Conservation (phyloP, 2,888 invertebrate species). For the Autographa gamma region DNA sequence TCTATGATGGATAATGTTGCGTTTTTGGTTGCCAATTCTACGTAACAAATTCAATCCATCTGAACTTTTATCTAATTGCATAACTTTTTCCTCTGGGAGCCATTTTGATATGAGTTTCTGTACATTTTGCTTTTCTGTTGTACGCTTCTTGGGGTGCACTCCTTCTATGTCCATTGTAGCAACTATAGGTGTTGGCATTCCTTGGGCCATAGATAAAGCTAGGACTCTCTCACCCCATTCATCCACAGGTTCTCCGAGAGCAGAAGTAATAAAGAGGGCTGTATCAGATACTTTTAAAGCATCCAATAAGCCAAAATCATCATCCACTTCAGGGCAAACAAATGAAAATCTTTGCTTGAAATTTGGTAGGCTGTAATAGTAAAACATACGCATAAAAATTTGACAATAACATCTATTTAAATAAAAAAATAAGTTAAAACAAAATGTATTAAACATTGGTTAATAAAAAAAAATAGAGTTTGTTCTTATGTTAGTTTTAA, state of each 20-base stretch:
- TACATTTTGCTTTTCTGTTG: constrained; percentile 91
- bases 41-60: constrained; percentile 92
- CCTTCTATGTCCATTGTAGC: constrained; percentile 93
- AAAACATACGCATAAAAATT: background rate
- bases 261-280: constrained; percentile 93
- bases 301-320: constrained; percentile 93
- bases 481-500: too few species aligned
- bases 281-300: constrained; percentile 96
- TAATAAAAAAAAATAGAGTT: too few species aligned
- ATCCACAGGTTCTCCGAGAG: constrained; percentile 92
- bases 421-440: too few species aligned
- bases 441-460: too few species aligned
- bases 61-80: constrained; percentile 92
- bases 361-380: constrained; percentile 91
- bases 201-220: constrained; percentile 94
- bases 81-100: constrained; percentile 95
- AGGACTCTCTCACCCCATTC: constrained; percentile 94
- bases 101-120: constrained; percentile 91
- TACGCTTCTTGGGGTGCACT: constrained; percentile 92
- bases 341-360: constrained; percentile 97
- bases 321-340: constrained; percentile 92
- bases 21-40: constrained; percentile 95
- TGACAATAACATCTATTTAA: too few species aligned
- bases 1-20: constrained; percentile 91
- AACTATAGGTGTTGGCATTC: constrained; percentile 93